Percentiles rank a stretch among this genome's conserved stretches.
Conservation (phyloP, 2,113 vertebrate genomes). For the Alligator sinensis region DNA sequence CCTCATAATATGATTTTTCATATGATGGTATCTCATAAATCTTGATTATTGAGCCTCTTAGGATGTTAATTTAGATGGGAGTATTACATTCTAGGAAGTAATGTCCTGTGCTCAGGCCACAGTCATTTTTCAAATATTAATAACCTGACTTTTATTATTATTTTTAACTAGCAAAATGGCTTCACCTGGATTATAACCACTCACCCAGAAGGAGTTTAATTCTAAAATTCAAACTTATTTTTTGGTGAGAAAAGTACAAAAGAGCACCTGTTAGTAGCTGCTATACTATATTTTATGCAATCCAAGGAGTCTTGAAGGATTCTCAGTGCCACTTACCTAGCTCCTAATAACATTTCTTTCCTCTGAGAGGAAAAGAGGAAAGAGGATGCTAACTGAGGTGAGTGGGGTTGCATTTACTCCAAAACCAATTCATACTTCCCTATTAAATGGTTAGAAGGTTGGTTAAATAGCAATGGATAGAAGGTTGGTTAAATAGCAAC, state of each 20-base stretch:
- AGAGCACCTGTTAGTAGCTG: neutral
- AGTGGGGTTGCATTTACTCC: neutral
- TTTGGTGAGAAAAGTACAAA: neutral
- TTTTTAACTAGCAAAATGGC: conserved; percentile 40
- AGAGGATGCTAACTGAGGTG: no score
- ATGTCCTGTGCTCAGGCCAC: conserved; percentile 8
- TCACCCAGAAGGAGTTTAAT: conserved; percentile 39
- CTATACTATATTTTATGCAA: neutral
- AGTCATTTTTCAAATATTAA: conserved; percentile 70
- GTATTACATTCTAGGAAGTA: conserved; percentile 3
- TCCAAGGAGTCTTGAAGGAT: neutral
- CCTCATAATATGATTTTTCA: conserved; percentile 33
- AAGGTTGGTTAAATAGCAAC: neutral
- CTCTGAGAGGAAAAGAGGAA: no score
- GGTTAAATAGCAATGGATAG: neutral
- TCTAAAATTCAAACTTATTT: conserved; percentile 36
- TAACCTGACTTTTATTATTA: conserved; percentile 36
- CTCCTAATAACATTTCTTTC: neutral
- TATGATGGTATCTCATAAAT: conserved; percentile 31
- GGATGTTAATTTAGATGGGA: conserved; percentile 47
- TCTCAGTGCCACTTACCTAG: neutral
- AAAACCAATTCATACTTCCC: neutral
- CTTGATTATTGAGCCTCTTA: conserved; percentile 36
- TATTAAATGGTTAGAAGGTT: neutral
- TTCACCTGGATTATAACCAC: conserved; percentile 46